These are phyloP conservation scores for Brachionus sp. DNA, from an alignment of 1,140 invertebrate genomes.

Conservation along the genomic window DNA sequence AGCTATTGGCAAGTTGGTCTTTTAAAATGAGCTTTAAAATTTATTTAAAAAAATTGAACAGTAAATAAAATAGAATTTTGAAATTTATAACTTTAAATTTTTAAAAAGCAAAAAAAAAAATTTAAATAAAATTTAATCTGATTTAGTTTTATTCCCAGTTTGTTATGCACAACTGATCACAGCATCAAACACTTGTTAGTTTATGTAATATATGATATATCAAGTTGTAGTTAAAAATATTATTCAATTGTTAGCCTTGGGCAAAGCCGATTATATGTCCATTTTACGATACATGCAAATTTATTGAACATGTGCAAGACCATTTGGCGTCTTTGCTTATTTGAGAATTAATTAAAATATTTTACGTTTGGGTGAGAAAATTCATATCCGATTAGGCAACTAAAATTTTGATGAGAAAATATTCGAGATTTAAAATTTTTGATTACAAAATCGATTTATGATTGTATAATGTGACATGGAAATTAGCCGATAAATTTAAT, in stretches of 20 bases:
- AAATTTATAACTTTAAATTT: no score
- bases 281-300: constrained; percentile 6
- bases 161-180: background rate
- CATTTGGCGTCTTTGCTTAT: background rate
- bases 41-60: no score
- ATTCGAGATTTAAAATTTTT: constrained; percentile 3
- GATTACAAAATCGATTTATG: constrained; percentile 19
- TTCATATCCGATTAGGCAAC: constrained; percentile 10
- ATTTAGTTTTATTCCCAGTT: background rate
- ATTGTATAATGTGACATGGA: constrained; percentile 4
- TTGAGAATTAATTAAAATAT: constrained; percentile 33
- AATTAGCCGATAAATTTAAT: background rate
- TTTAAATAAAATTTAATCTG: no score
- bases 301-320: background rate
- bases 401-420: background rate
- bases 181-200: background rate
- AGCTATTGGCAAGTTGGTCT: background rate
- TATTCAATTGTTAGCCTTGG: background rate
- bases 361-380: constrained; percentile 17
- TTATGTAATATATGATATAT: background rate
- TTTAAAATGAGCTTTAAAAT: background rate
- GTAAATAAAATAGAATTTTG: no score
- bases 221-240: background rate
- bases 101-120: no score
- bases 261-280: background rate